These are phyloP conservation scores for Aelia acuminata DNA, from an alignment of 2,888 invertebrate genomes.

Conservation along the genomic window DNA sequence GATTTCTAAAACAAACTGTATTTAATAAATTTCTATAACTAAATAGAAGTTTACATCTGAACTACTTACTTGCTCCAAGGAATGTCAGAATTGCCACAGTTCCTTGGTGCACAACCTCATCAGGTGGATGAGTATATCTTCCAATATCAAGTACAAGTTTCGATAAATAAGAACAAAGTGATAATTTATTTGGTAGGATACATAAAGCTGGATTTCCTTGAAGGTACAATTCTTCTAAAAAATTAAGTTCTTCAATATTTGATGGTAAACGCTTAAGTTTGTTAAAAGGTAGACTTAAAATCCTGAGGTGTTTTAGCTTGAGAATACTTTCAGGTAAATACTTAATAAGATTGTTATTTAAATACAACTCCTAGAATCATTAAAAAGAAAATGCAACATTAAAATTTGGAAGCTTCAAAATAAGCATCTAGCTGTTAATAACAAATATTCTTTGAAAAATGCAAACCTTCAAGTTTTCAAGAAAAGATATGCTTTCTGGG, in stretches of 20 bases:
- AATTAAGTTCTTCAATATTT: slow-evolving; percentile 75
- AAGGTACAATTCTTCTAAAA: slow-evolving; percentile 71
- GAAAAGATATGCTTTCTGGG: slow-evolving; percentile 77
- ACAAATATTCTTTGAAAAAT: not conserved
- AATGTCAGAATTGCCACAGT: slow-evolving; percentile 75
- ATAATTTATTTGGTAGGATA: slow-evolving; percentile 77
- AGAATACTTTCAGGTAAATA: slow-evolving; percentile 79
- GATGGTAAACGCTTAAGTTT: slow-evolving; percentile 77
- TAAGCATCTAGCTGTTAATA: not conserved
- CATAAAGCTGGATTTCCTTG: slow-evolving; percentile 75
- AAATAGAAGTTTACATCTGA: not conserved
- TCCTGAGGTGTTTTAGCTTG: slow-evolving; percentile 75
- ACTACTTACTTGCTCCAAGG: slow-evolving; percentile 60
- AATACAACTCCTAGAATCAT: slow-evolving; percentile 77
- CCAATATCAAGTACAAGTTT: slow-evolving; percentile 74
- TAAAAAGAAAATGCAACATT: not conserved
- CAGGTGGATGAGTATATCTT: slow-evolving; percentile 77
- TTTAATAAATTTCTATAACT: not conserved
- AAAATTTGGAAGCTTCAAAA: not conserved
- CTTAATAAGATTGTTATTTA: slow-evolving; percentile 81
- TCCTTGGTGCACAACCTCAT: slow-evolving; percentile 74
- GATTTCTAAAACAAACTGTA: not conserved
- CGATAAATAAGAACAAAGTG: slow-evolving; percentile 76
- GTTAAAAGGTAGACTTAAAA: slow-evolving; percentile 82
- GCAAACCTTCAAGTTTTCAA: slow-evolving; percentile 77